phyloP scores from a whole-genome alignment of 2,888 invertebrate genomes.

The Orchesellides sinensis region DNA sequence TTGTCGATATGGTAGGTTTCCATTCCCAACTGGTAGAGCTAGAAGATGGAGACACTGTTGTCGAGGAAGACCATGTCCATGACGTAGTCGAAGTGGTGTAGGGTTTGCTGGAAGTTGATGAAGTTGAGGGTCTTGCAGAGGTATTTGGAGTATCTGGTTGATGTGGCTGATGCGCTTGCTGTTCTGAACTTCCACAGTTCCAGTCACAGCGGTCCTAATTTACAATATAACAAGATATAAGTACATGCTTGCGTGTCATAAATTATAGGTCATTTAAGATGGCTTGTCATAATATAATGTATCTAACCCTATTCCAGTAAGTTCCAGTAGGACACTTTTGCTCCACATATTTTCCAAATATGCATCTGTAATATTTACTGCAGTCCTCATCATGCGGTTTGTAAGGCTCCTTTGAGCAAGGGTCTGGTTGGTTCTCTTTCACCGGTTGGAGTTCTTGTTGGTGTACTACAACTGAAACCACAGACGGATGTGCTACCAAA shows the following conservation, averaged over 20 bases:
- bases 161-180: conserved; percentile 60
- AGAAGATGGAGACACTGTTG: conserved; percentile 30
- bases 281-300: no score
- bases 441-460: conserved; percentile 43
- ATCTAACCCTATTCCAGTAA: conserved; percentile 83
- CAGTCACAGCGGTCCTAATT: conserved; percentile 72
- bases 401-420: conserved; percentile 66
- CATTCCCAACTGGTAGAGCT: conserved; percentile 59
- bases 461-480: conserved; percentile 44
- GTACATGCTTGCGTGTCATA: no score
- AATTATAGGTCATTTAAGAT: no score
- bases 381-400: conserved; percentile 69
- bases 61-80: conserved; percentile 42
- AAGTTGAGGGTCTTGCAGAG: conserved; percentile 46
- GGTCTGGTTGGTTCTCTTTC: conserved; percentile 39
- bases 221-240: no score
- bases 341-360: conserved; percentile 84
- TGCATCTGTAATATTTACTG: conserved; percentile 80
- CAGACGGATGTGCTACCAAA: conserved; percentile 41
- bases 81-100: conserved; percentile 1
- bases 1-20: conserved; percentile 62
- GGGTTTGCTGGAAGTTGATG: conserved; percentile 36
- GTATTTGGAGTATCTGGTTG: conserved; percentile 68
- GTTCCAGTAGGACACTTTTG: conserved; percentile 86
- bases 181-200: conserved; percentile 77